These are phyloP conservation scores for Brotula barbata DNA, from an alignment of 2,797 vertebrate genomes.

Conservation along the genomic window DNA sequence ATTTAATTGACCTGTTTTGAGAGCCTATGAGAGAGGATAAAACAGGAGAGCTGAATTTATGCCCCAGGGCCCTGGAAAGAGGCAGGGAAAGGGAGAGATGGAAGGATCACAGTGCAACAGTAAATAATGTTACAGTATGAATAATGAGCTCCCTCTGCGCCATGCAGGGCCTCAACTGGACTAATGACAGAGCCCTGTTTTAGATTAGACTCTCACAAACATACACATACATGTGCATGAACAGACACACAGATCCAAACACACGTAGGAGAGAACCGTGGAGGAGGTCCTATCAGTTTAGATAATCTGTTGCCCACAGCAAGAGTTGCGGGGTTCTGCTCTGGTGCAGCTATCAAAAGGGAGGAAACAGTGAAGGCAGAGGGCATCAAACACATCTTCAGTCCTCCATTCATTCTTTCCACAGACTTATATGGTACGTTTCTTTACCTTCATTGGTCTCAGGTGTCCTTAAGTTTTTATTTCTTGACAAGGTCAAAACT, in stretches of 20 bases:
- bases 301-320: conserved; percentile 47
- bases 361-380: conserved; percentile 36
- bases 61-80: conserved; percentile 45
- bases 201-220: conserved; percentile 64
- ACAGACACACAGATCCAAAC: conserved; percentile 29
- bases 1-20: conserved; percentile 56
- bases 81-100: conserved; percentile 44
- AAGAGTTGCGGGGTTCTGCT: conserved; percentile 37
- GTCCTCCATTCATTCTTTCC: conserved; percentile 17
- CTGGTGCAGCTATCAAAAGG: conserved; percentile 25
- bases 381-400: conserved; percentile 37
- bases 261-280: conserved; percentile 27
- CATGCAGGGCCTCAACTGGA: conserved; percentile 65
- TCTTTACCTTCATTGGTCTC: conserved; percentile 6
- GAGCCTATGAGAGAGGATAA: conserved; percentile 39
- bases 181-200: conserved; percentile 77
- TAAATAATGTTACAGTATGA: conserved; percentile 76
- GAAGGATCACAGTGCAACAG: conserved; percentile 62
- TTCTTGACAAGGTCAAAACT: conserved; percentile 23
- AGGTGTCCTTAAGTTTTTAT: neutral
- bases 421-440: conserved; percentile 21
- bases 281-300: conserved; percentile 48
- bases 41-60: conserved; percentile 34
- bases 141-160: conserved; percentile 70
- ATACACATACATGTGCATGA: conserved; percentile 31